Evolutionary conservation across 2,888 invertebrate genomes (phyloP), one percentile per base, ranked within the genome.

Genomic region (Ametastegia equiseti): DNA sequence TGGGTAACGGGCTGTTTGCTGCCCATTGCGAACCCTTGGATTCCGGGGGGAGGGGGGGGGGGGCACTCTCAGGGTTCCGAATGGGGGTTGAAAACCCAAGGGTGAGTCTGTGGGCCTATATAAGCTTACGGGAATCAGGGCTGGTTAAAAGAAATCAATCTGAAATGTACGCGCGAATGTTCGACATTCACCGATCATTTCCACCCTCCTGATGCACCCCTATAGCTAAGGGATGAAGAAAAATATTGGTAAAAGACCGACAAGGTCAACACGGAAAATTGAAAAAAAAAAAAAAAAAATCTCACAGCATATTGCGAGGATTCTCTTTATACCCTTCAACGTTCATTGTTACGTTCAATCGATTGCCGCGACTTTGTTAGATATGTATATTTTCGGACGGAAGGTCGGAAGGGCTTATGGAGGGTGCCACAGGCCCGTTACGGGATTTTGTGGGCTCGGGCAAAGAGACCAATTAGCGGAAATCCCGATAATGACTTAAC

Each of bases 391-490:
- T 63, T 73, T 73, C 80, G 19, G 77, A 65, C 47, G 57, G 82
- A 77, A 77, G 13, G 77, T n/a, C 23, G 9, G 15, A 27, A 39
- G 7, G 30, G 45, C 19, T 42, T 27, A 2, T 39, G 36, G 65
- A 30, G 57, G 47, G 45, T 63, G 15, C n/a, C n/a, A n/a, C n/a
- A n/a, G n/a, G 65, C 33, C 60, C n/a, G 65, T 23, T 79, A 23
- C 67, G 3, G 60, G 77, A 30, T 19, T 60, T 33, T 0, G 7
- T 30, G n/a, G 50, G 23, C 36, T 5, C 15, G 39, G 23, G 77
- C 81, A 82, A 84, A 84, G 85, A 87, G 87, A 89, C 88, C 87
- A 87, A 90, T 90, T 89, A 88, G 87, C 86, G 85, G 86, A 87
- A 87, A 89, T 88, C 84, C 84, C 83, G 87, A 88, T 89, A 88